Base-by-base conservation (phyloP, 2,113 vertebrate genomes). In the Morone chrysops region DNA sequence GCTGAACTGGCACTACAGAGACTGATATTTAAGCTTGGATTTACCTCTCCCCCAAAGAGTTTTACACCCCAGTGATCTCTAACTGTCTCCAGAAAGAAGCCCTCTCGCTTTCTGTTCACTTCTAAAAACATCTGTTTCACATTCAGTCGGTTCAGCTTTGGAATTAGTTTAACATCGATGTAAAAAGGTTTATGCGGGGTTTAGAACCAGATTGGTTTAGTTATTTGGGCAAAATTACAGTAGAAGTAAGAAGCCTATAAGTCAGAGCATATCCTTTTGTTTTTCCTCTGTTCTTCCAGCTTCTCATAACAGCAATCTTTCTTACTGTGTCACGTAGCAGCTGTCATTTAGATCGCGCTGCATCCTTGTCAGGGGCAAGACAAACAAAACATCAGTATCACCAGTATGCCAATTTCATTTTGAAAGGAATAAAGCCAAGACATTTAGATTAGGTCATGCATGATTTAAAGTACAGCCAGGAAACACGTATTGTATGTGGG, bases 111-210 rank as follows among this genome's bases (percentile, higher is more conserved):
- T 89, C 66, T 86, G 54, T 84, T 87, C 47, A 63, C 78, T 70
- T 91, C 54, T 66, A 38, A 81, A 87, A 89, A 85, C 92, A 92
- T 92, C 89, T 94, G 89, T 86, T 93, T 92, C 78, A 81, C 61
- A 89, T 94, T 92, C 63, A 47, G 61, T 78, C 70, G 54, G 77
- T 83, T 91, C 85, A 73, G 84, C 82, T 86, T 89, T 75, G 43
- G 84, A 87, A 90, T 93, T 41, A 84, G 82, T 92, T 92, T 84
- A 89, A 91, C 88, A 71, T 88, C 18, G 70, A 85, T 80, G 85
- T 90, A 80, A 90, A 88, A 92, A 75, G 83, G 78, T 92, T 94
- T 89, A 85, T 73, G 74, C 53, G 4, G 78, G 81, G 48, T 84
- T 93, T 81, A 81, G 48, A 88, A 82, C 70, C 82, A 87, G 87